A percentile compares a stretch with the other conserved stretches of the same genome.
Conservation (phyloP, 2,113 vertebrate species). For the Microcebus ravelobensis region DNA sequence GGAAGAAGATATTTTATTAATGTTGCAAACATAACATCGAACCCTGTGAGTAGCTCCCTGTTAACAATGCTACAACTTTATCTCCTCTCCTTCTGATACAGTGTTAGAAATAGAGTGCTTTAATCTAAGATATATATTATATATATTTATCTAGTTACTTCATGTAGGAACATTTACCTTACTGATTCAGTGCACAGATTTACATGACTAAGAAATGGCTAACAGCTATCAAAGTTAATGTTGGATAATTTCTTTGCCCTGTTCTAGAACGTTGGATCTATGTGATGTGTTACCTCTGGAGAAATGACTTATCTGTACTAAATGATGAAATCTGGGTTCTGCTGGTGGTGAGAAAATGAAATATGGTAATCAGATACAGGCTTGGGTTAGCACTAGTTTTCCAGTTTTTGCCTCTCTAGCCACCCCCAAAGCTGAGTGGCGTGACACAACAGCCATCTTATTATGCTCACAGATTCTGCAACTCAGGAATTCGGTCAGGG, state of each 20-base stretch:
- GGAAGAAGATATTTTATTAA: slow-evolving; percentile 21
- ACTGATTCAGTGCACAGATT: background rate
- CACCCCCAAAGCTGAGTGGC: background rate
- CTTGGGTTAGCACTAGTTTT: background rate
- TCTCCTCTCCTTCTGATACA: background rate
- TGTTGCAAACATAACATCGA: background rate
- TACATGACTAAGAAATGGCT: background rate
- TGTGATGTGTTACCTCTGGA: background rate
- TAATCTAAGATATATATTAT: background rate
- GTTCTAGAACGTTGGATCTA: background rate
- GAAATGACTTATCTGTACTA: background rate
- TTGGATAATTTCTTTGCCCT: background rate
- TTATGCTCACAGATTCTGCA: background rate
- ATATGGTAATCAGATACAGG: background rate
- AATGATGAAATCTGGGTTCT: background rate
- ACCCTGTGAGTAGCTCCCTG: background rate
- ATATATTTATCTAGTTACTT: background rate
- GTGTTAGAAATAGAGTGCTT: background rate
- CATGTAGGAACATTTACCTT: background rate
- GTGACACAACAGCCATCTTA: background rate
- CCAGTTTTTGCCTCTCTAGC: background rate
- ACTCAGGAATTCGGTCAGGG: slow-evolving; percentile 2
- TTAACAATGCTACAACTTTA: background rate
- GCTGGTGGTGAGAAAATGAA: background rate
- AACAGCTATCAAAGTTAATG: background rate